Conservation (phyloP, 1,140 invertebrate species). For the Tetraneura akinire region DNA sequence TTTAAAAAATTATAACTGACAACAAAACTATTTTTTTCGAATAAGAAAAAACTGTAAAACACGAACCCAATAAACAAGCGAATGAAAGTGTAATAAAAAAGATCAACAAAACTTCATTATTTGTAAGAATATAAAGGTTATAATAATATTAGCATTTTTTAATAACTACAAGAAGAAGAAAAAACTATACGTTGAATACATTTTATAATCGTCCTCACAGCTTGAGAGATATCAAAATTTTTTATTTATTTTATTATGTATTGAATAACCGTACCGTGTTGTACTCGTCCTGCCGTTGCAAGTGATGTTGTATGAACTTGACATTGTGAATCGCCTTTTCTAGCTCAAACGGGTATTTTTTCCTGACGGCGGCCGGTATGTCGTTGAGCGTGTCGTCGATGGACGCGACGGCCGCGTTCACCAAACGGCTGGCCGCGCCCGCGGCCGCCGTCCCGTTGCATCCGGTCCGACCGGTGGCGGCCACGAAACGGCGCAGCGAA, state of each 20-base stretch:
- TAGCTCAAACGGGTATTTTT: conserved; percentile 87
- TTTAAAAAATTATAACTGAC: no score
- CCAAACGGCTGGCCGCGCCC: conserved; percentile 30
- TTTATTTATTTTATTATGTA: no score
- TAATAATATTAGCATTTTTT: no score
- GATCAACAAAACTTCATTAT: no score
- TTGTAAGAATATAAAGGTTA: no score
- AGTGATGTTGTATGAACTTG: conserved; percentile 93
- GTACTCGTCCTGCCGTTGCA: conserved; percentile 89
- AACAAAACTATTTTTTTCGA: no score
- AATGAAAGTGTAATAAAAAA: no score
- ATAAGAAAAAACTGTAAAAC: no score
- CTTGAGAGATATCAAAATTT: background rate
- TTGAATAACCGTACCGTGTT: no score
- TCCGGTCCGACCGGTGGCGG: conserved; percentile 58
- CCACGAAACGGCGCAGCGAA: conserved; percentile 66
- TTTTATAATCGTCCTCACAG: background rate
- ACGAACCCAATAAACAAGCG: no score
- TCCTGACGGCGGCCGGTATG: conserved; percentile 66
- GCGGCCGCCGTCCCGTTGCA: conserved; percentile 68
- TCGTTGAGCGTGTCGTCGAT: conserved; percentile 80
- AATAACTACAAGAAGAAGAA: no score
- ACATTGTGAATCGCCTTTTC: conserved; percentile 93
- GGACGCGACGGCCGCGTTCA: conserved; percentile 63
- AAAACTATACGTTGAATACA: background rate